Conservation (phyloP, 2,888 invertebrate genomes). For the Acanthacorydalis orientalis region DNA sequence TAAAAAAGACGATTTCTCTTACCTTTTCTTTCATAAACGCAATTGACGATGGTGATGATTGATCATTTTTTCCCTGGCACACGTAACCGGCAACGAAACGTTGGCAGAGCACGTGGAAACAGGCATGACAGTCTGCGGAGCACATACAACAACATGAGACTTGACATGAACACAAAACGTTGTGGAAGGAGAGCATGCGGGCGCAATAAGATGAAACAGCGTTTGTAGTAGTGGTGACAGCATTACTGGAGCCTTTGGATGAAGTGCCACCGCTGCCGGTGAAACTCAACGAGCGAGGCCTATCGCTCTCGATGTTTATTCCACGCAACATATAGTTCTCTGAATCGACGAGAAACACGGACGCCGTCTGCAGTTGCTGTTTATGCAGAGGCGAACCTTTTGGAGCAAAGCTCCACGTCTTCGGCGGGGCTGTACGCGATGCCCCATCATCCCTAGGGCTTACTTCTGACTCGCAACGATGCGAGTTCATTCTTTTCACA, state of each 20-base stretch:
- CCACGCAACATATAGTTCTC: slow-evolving; percentile 35
- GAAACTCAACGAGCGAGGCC: slow-evolving; percentile 14
- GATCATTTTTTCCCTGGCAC: slow-evolving; percentile 25
- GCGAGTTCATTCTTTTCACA: too few species aligned
- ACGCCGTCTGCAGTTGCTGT: slow-evolving; percentile 4
- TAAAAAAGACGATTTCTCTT: slow-evolving; percentile 13
- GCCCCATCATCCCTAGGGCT: too few species aligned
- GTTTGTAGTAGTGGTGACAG: slow-evolving; percentile 10
- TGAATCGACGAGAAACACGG: slow-evolving; percentile 28
- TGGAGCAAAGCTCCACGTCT: neutral
- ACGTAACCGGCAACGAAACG: slow-evolving; percentile 23
- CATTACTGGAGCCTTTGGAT: slow-evolving; percentile 4
- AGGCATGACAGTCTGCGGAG: slow-evolving; percentile 45
- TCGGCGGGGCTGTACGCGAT: too few species aligned
- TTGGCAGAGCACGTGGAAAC: slow-evolving; percentile 42
- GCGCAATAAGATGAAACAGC: slow-evolving; percentile 18
- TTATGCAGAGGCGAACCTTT: neutral
- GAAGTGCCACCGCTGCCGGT: slow-evolving; percentile 7
- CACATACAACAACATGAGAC: slow-evolving; percentile 42
- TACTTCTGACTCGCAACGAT: too few species aligned
- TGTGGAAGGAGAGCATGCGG: slow-evolving; percentile 27
- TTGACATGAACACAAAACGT: slow-evolving; percentile 28
- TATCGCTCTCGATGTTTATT: slow-evolving; percentile 16
- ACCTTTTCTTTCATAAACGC: slow-evolving; percentile 28
- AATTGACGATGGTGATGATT: slow-evolving; percentile 19